Base-by-base conservation (phyloP, 1,140 invertebrate species). In the Bicyclus anynana region DNA sequence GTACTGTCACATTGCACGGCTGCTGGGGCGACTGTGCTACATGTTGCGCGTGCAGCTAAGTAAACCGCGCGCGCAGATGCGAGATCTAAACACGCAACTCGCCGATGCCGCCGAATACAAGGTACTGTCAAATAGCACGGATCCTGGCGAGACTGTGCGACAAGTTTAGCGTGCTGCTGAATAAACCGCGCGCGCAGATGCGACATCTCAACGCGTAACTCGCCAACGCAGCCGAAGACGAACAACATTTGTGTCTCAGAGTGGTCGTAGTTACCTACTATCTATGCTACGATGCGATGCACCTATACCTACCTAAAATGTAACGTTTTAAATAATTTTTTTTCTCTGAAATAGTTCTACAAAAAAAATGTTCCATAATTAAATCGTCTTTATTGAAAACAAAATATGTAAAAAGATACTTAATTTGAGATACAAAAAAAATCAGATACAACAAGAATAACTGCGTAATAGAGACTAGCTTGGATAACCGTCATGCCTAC, bases 31-130 rank as follows among this genome's bases (percentile, higher is more conserved):
- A 48, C 94, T 96, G 85, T 90, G 93, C 14, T 95, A 96, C 70
- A 91, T 93, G 51, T 77, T 95, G 7, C 92, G 93, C 37, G 74
- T 93, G 1, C 94, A 96, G 75, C 80, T 96, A 5, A 90, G 90
- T 12, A 95, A 96, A 71, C 91, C 93, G 17, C 92, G 93, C 33
- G 86, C 91, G 0, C 92, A 94, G 58, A 91, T 94, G 33, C 91
- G 93, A 6, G 94, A 96, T 78, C 89, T 96, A 16, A 95, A 95
- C 76, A 90, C 92, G 1, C 95, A 96, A 77, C 80, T 96, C 9
- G 92, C 93, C 0, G 95, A 96, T 81, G 94, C 95, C 0, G 93
- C 94, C 7, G 94, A 96, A 75, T 95, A 95, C 71, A 96, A 96
- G 90, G 94, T 94, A 80, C 3, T 12, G 9, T 46, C 23, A 23